These are phyloP conservation scores for Cephonodes hylas DNA, from an alignment of 2,888 invertebrate genomes.

Conservation along the genomic window DNA sequence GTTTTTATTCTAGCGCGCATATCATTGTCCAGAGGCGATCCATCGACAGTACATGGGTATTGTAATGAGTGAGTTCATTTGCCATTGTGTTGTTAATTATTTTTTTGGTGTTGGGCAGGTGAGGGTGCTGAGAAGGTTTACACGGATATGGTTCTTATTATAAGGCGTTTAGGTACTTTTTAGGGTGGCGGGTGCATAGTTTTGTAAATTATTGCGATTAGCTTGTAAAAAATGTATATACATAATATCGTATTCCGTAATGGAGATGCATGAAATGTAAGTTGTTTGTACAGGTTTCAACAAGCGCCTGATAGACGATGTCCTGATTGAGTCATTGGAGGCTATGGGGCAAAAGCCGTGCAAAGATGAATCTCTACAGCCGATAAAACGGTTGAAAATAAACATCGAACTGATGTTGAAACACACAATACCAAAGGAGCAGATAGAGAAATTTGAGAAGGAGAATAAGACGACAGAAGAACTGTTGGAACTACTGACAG, in stretches of 20 bases:
- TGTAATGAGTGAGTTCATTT: conserved; percentile 71
- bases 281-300: conserved; percentile 74
- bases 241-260: background rate
- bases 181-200: conserved; percentile 36
- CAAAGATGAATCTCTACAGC: conserved; percentile 77
- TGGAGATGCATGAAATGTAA: conserved; percentile 18
- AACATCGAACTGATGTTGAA: conserved; percentile 90
- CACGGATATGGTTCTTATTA: conserved; percentile 32
- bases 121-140: conserved; percentile 38
- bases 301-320: conserved; percentile 89
- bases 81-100: conserved; percentile 69
- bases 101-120: conserved; percentile 62
- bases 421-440: conserved; percentile 89
- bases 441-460: conserved; percentile 87
- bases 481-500: conserved; percentile 87
- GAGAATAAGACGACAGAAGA: conserved; percentile 90
- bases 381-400: conserved; percentile 84
- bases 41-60: conserved; percentile 53
- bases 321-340: conserved; percentile 88
- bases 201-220: conserved; percentile 13
- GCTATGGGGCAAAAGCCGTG: conserved; percentile 87
- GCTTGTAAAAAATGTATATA: background rate
- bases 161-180: conserved; percentile 27
- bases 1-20: conserved; percentile 68
- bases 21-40: conserved; percentile 51